Evolutionary conservation across 2,113 vertebrate genomes (phyloP).

Genomic region (Climacteris rufus): DNA sequence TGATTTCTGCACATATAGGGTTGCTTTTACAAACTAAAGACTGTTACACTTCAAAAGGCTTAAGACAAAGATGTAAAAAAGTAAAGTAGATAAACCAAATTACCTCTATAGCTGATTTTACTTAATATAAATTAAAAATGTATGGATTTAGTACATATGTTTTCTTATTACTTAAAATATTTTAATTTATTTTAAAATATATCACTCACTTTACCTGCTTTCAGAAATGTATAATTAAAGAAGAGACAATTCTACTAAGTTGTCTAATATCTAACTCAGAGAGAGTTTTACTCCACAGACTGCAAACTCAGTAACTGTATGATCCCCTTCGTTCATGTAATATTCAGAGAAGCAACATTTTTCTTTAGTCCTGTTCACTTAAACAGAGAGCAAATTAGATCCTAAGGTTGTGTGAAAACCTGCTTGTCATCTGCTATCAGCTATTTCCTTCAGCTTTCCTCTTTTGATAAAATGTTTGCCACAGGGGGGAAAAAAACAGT

Average conservation of each 20-base stretch:
- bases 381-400: not conserved
- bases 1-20: not conserved
- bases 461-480: not conserved
- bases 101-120: not conserved
- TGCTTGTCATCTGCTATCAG: not conserved
- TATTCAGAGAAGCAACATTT: not conserved
- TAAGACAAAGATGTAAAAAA: not conserved
- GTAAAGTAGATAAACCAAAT: not conserved
- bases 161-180: not conserved
- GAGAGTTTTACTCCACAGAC: not conserved
- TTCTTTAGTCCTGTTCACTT: not conserved
- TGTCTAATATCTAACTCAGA: not conserved
- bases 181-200: not conserved
- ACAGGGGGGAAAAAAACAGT: not conserved
- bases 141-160: not conserved
- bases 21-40: not conserved
- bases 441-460: not conserved
- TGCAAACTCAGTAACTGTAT: not conserved
- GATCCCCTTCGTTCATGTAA: not conserved
- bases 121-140: not conserved
- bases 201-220: not conserved
- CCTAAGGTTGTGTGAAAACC: not conserved
- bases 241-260: not conserved
- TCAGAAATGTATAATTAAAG: not conserved
- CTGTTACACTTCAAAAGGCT: not conserved